These are phyloP conservation scores for Rhagophthalmus giganteus DNA, from an alignment of 2,888 invertebrate species.

Conservation along the genomic window DNA sequence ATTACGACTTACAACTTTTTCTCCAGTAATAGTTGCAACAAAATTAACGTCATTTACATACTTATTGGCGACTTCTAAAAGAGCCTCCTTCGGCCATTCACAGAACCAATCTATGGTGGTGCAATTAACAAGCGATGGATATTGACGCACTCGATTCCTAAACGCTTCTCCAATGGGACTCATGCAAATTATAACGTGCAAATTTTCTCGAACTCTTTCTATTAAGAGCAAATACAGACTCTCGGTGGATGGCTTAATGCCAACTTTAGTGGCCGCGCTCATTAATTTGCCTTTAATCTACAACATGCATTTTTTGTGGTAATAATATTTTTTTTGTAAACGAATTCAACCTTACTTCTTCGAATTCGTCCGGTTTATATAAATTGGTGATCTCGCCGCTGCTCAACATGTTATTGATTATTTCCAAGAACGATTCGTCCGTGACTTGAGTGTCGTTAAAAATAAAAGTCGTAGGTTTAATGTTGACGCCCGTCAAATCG, in stretches of 20 bases:
- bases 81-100: constrained; percentile 85
- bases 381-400: constrained; percentile 87
- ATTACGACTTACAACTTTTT: constrained; percentile 58
- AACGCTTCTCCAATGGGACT: constrained; percentile 87
- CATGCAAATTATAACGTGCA: constrained; percentile 84
- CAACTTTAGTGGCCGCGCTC: constrained; percentile 61
- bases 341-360: constrained; percentile 82
- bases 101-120: constrained; percentile 90
- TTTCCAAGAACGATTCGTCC: constrained; percentile 83
- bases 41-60: constrained; percentile 75
- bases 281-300: constrained; percentile 61
- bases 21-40: constrained; percentile 69
- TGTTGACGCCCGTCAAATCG: constrained; percentile 71
- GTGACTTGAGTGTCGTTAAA: constrained; percentile 86
- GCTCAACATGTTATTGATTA: constrained; percentile 85
- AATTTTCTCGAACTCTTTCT: constrained; percentile 71
- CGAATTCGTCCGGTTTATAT: constrained; percentile 86
- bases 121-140: constrained; percentile 84
- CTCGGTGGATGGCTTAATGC: constrained; percentile 66
- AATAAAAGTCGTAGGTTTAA: constrained; percentile 75
- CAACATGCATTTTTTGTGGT: constrained; percentile 6
- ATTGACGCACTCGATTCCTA: constrained; percentile 81
- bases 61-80: constrained; percentile 86
- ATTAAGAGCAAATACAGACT: constrained; percentile 75
- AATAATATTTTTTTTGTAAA: no score